Evolutionary conservation across 2,888 invertebrate genomes (phyloP).

Genomic region (Didymodactylos carnosus): DNA sequence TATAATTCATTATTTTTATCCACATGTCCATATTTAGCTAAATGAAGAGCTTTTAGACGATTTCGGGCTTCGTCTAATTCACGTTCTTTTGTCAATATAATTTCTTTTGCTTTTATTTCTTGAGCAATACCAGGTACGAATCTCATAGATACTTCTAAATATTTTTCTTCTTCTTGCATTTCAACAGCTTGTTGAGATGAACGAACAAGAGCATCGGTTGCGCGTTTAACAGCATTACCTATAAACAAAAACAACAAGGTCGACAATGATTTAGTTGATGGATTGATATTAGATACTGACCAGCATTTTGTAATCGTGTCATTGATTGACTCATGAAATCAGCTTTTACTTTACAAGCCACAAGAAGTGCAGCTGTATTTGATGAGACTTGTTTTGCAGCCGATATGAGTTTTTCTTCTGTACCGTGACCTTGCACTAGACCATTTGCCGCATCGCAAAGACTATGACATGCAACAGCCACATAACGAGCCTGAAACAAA

Average conservation of each 20-base stretch:
- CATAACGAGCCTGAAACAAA: slow-evolving; percentile 50
- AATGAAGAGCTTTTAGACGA: slow-evolving; percentile 8
- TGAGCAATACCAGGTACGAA: slow-evolving; percentile 13
- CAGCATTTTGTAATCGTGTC: slow-evolving; percentile 49
- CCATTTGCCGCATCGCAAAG: slow-evolving; percentile 93
- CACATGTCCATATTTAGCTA: slow-evolving; percentile 6
- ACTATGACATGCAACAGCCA: slow-evolving; percentile 89
- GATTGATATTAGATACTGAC: no score
- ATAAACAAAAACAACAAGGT: no score
- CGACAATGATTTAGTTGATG: no score
- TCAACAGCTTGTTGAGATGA: slow-evolving; percentile 79
- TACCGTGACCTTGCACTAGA: slow-evolving; percentile 51
- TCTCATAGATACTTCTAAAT: slow-evolving; percentile 4
- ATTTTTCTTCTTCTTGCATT: slow-evolving; percentile 68
- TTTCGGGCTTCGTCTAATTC: slow-evolving; percentile 11
- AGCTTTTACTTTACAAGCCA: slow-evolving; percentile 95
- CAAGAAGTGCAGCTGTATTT: slow-evolving; percentile 82
- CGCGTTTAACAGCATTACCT: slow-evolving; percentile 83
- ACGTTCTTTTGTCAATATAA: slow-evolving; percentile 11
- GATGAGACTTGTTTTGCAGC: slow-evolving; percentile 74
- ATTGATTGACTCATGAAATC: slow-evolving; percentile 85
- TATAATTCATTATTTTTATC: background rate
- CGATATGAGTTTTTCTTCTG: slow-evolving; percentile 80
- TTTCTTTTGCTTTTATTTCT: slow-evolving; percentile 12
- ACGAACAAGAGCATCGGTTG: slow-evolving; percentile 84